These are phyloP conservation scores for Scaptomyza cyrtandrae DNA, from an alignment of 2,888 invertebrate species.

Conservation along the genomic window DNA sequence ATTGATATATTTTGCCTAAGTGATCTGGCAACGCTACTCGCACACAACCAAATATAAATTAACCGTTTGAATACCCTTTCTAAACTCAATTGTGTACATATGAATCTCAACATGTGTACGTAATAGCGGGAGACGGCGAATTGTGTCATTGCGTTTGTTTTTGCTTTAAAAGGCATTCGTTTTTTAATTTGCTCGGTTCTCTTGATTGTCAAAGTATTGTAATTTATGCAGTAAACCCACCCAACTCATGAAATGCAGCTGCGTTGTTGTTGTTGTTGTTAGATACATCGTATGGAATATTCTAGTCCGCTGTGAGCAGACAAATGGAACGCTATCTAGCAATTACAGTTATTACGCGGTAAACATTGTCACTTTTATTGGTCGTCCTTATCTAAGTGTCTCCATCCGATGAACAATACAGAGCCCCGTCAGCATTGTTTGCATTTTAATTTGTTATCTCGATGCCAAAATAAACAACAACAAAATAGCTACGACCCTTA, in stretches of 20 bases:
- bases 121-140: neutral
- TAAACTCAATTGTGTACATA: slow-evolving; percentile 1
- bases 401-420: slow-evolving; percentile 23
- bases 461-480: slow-evolving; percentile 42
- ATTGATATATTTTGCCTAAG: slow-evolving; percentile 18
- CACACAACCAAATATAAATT: slow-evolving; percentile 8
- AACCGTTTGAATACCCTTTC: slow-evolving; percentile 16
- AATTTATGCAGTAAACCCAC: slow-evolving; percentile 30
- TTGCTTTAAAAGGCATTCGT: slow-evolving; percentile 22
- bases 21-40: slow-evolving; percentile 46
- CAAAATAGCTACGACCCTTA: slow-evolving; percentile 20
- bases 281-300: slow-evolving; percentile 28
- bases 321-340: slow-evolving; percentile 17
- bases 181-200: slow-evolving; percentile 28
- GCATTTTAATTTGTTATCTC: slow-evolving; percentile 44
- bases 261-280: slow-evolving; percentile 5
- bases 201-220: slow-evolving; percentile 8
- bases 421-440: slow-evolving; percentile 45
- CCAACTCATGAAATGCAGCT: slow-evolving; percentile 13
- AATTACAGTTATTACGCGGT: slow-evolving; percentile 45
- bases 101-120: neutral
- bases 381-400: slow-evolving; percentile 35
- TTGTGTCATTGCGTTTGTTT: slow-evolving; percentile 15
- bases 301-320: slow-evolving; percentile 31
- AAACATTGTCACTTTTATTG: slow-evolving; percentile 39